These are phyloP conservation scores for Pipa parva DNA, from an alignment of 2,113 vertebrate species.

Conservation along the genomic window DNA sequence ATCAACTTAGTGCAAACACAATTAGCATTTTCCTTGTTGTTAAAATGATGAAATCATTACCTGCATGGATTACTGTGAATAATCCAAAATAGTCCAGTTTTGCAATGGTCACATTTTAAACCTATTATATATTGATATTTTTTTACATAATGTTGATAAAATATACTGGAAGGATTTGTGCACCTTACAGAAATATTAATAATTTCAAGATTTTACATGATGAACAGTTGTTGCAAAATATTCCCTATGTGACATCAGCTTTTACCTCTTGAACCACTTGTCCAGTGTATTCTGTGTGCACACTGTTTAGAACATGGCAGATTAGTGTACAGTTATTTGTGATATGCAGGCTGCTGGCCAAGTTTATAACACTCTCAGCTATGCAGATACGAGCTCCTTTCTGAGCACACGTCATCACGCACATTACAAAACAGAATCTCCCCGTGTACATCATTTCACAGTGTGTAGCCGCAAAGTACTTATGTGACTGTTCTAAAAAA, in stretches of 20 bases:
- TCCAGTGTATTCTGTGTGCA: conserved; percentile 7
- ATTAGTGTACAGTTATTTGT: conserved; percentile 19
- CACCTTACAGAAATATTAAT: conserved; percentile 22
- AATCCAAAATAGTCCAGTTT: too few species aligned
- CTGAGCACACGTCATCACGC: conserved; percentile 3
- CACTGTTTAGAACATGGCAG: conserved; percentile 1
- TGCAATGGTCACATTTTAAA: neutral
- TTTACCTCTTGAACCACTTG: neutral
- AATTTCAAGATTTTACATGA: neutral
- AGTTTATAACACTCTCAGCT: conserved; percentile 25
- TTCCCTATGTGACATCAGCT: neutral
- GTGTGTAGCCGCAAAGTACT: neutral
- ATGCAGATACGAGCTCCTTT: conserved; percentile 31
- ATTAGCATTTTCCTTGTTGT: too few species aligned
- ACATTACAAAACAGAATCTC: conserved; percentile 6
- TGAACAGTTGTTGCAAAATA: neutral
- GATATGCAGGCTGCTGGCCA: neutral
- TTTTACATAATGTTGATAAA: too few species aligned
- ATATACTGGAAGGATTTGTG: conserved; percentile 18
- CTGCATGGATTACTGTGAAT: too few species aligned
- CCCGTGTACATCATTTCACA: neutral
- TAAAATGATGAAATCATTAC: too few species aligned
- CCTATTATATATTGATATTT: neutral
- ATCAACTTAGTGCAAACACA: too few species aligned
- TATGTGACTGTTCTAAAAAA: neutral